Conservation (phyloP, 2,113 vertebrate genomes). For the Rynchops niger region DNA sequence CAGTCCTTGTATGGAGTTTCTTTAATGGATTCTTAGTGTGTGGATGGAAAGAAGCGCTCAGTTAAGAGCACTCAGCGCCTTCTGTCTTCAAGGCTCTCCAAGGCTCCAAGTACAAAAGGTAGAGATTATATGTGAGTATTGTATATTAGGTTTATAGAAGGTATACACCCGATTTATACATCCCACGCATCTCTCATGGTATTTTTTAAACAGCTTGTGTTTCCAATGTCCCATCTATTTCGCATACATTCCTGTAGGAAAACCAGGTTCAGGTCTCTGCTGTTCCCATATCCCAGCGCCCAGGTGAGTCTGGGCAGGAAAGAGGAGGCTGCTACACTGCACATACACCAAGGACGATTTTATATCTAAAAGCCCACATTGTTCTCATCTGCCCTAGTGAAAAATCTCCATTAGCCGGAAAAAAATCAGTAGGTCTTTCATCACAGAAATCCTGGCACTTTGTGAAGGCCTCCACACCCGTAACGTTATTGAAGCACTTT, state of each 20-base stretch:
- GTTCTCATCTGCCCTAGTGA: neutral
- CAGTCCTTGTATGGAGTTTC: constrained; percentile 34
- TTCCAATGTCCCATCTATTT: neutral
- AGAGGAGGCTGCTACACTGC: rapidly evolving
- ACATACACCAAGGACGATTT: neutral
- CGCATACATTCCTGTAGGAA: neutral
- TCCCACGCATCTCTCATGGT: neutral
- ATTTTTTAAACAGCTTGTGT: neutral
- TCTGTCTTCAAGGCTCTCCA: neutral
- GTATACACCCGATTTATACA: neutral
- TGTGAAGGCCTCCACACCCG: neutral
- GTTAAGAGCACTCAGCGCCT: neutral
- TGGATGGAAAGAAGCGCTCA: neutral
- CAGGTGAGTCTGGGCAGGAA: neutral
- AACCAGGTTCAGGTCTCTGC: neutral
- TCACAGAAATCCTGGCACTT: neutral
- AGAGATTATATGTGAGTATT: neutral
- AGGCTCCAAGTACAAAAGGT: neutral
- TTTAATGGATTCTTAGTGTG: neutral
- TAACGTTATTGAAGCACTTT: neutral
- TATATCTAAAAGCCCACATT: neutral
- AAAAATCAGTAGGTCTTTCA: neutral
- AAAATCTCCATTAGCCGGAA: neutral
- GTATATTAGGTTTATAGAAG: neutral
- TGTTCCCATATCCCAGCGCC: rapidly evolving